Evolutionary conservation across 1,140 invertebrate genomes (phyloP), one percentile per base, ranked within the genome.

Genomic region (Listronotus oregonensis): DNA sequence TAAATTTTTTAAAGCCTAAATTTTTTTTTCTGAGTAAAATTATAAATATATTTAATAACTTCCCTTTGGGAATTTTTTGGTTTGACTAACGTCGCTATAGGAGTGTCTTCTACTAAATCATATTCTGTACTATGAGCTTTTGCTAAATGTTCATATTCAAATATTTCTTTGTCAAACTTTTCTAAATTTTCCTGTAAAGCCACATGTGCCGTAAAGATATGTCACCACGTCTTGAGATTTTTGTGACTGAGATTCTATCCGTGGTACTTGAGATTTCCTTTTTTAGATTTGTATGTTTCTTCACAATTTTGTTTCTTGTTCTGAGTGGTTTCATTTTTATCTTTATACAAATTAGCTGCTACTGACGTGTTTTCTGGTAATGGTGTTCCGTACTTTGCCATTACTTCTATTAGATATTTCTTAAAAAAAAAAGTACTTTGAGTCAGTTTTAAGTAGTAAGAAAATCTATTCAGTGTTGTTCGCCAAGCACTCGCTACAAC

Each of bases 351-450:
- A 12, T 40, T 10, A 40, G 10, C n/a, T 8, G 42, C 44, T 47
- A 8, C 18, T 51, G 5, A 51, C n/a, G 6, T 7, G 11, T 21
- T 51, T n/a, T 17, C 8, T 51, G 39, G 57, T 8, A 43, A 47
- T n/a, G 11, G 15, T 37, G 54, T 46, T 12, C 65, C 64, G 18
- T 69, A 67, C 18, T 54, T 69, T 60, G 62, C 58, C 69, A 69
- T 67, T 6, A 69, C 52, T 39, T 64, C 65, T 3, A 67, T 18
- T 6, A 72, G 37, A 37, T 68, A 72, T 50, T 68, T 56, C 70
- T 72, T 60, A 47, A 50, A 56, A 31, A 66, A 40, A 8, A 3
- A n/a, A n/a, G n/a, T n/a, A n/a, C n/a, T n/a, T n/a, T n/a, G n/a
- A n/a, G n/a, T n/a, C n/a, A n/a, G n/a, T n/a, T n/a, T n/a, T n/a